Base-by-base conservation (phyloP, 2,113 vertebrate genomes). In the Pampusana beccarii region DNA sequence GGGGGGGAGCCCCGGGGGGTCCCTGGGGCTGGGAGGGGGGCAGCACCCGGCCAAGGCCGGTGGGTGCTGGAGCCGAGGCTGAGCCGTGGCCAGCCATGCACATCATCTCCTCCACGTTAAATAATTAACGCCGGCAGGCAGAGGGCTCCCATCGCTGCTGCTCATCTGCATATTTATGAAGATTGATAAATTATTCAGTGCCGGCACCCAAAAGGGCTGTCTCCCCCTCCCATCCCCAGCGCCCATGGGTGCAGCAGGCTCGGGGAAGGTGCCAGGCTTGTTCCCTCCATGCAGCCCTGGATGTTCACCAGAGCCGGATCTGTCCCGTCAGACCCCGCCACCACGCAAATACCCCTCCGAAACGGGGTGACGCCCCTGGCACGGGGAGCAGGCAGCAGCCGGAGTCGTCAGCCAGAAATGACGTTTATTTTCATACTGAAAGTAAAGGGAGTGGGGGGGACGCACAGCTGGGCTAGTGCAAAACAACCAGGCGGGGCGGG, bases 131-230 rank as follows among this genome's bases (percentile, higher is more conserved):
- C 95, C 60, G 78, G 96, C 90, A 80, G 97, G 97, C 96, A 92
- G 91, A 93, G 97, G 96, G 95, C 95, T 97, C 85, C 89, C 70
- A 72, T 88, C 96, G 38, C 93, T 26, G 19, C 93, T 44, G 89
- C 97, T 98, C 97, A 98, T 98, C 97, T 98, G 97, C 98, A 98
- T 98, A 97, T 98, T 98, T 97, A 98, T 98, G 97, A 98, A 96
- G 97, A 96, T 96, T 97, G 97, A 98, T 98, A 98, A 98, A 98
- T 96, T 96, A 98, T 97, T 98, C 97, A 75, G 60, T 28, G 36
- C 75, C 16, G 3, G 86, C 80, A 84, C 91, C 94, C 92, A 51
- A 3, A 7, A 71, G 66, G 38, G 79, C 10, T 5, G 2, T 3
- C 50, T 44, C 50, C 28, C 21, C 3, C 2, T 18, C 38, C 70